These are phyloP conservation scores for Chrysopilus asiliformis DNA, from an alignment of 2,888 invertebrate genomes.

Conservation along the genomic window DNA sequence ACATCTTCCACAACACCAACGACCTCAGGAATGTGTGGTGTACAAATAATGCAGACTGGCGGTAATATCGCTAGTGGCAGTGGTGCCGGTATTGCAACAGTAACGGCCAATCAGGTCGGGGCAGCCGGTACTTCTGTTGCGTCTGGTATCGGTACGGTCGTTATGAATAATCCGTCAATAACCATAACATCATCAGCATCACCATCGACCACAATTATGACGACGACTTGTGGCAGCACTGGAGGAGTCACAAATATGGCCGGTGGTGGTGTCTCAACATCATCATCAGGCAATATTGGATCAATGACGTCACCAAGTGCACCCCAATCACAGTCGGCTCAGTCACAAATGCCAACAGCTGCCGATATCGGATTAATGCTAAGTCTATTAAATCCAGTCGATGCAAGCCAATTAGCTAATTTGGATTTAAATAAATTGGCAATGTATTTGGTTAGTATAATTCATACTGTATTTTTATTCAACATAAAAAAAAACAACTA, in stretches of 20 bases:
- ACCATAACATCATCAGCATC: constrained; percentile 14
- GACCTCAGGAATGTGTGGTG: constrained; percentile 27
- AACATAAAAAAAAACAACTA: too few relatives aligned
- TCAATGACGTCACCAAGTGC: constrained; percentile 20
- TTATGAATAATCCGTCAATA: not conserved
- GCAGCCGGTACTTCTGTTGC: too few relatives aligned
- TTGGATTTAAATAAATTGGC: constrained; percentile 63
- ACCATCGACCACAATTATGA: constrained; percentile 6
- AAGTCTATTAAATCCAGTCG: constrained; percentile 35
- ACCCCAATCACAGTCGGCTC: constrained; percentile 15
- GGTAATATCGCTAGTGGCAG: constrained; percentile 1
- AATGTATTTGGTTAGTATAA: constrained; percentile 55
- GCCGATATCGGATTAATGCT: constrained; percentile 37
- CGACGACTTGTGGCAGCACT: constrained; percentile 7
- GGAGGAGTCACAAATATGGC: constrained; percentile 5
- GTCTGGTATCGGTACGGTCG: too few relatives aligned
- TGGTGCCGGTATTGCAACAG: too few relatives aligned
- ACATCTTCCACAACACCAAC: constrained; percentile 20
- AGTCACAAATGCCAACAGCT: constrained; percentile 32
- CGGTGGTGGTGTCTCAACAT: constrained; percentile 14
- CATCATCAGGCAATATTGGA: constrained; percentile 13
- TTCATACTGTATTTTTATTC: too few relatives aligned
- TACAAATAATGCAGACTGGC: constrained; percentile 30
- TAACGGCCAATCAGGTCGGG: too few relatives aligned
- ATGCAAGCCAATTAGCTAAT: constrained; percentile 49